Percentiles rank a stretch among this genome's conserved stretches.
phyloP scores from a whole-genome alignment of 2,113 vertebrate genomes.

The Dicaeum eximium region DNA sequence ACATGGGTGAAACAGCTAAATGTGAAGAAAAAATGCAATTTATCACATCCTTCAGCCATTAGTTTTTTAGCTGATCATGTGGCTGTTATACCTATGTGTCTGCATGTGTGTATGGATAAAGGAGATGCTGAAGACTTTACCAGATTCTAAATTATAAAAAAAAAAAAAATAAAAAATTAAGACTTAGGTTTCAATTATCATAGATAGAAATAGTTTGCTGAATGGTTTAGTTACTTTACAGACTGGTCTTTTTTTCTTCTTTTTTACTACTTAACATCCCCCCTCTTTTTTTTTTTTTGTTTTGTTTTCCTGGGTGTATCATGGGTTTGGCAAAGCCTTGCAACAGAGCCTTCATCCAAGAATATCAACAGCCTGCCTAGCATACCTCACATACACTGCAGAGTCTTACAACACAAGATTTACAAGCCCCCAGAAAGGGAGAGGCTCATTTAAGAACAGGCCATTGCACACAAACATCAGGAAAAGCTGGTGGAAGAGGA shows the following conservation, averaged over 20 bases:
- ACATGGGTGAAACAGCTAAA: not conserved
- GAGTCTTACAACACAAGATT: not conserved
- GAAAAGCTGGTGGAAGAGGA: slow-evolving; percentile 31
- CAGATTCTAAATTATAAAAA: not conserved
- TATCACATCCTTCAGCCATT: not conserved
- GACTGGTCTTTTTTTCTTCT: accelerated
- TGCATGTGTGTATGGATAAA: not conserved
- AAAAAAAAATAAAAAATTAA: not conserved
- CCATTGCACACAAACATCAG: slow-evolving; percentile 1
- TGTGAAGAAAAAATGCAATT: not conserved
- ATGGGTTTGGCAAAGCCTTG: not conserved
- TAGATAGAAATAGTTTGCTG: not conserved
- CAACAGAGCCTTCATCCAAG: not conserved
- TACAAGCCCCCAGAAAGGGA: not conserved
- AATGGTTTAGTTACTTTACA: not conserved
- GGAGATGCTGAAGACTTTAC: not conserved
- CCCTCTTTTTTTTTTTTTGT: accelerated
- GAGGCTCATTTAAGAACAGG: not conserved
- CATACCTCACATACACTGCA: not conserved
- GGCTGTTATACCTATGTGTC: not conserved
- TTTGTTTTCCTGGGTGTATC: not conserved
- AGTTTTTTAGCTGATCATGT: not conserved
- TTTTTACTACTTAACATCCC: not conserved
- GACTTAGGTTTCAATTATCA: not conserved
- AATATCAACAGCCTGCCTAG: not conserved